Evolutionary conservation across 2,888 invertebrate genomes (phyloP).

Genomic region (Hydraecia micacea): DNA sequence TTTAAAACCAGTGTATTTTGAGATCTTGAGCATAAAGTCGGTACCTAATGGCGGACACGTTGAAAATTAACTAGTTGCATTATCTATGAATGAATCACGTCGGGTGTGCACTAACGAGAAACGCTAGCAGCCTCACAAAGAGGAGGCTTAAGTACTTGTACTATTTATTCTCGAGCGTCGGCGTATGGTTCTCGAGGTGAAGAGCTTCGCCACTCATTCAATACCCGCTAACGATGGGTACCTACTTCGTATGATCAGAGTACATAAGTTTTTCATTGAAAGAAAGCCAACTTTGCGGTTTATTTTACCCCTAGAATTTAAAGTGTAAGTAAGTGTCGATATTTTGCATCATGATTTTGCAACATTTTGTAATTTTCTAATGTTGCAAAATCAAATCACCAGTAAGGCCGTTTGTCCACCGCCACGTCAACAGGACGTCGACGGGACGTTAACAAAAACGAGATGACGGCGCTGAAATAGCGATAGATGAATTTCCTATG

Average conservation of each 20-base stretch:
- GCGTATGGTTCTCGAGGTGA: neutral
- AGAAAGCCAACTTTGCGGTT: slow-evolving; percentile 29
- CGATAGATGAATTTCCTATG: neutral
- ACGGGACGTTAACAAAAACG: neutral
- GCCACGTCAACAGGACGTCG: neutral
- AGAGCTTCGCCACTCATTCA: slow-evolving; percentile 22
- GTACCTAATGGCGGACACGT: neutral
- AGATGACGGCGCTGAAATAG: neutral
- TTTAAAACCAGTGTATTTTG: neutral
- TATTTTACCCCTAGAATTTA: slow-evolving; percentile 10
- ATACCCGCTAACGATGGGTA: slow-evolving; percentile 1
- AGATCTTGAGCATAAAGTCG: neutral
- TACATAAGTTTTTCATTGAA: slow-evolving; percentile 35
- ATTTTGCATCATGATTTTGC: neutral
- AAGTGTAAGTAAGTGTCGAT: neutral
- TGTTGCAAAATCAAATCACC: slow-evolving; percentile 1
- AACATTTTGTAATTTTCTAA: slow-evolving; percentile 1
- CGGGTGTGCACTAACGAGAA: slow-evolving; percentile 17
- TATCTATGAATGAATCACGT: slow-evolving; percentile 33
- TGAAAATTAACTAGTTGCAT: slow-evolving; percentile 24
- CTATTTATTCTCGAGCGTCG: slow-evolving; percentile 15
- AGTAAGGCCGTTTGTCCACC: neutral
- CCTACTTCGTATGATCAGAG: slow-evolving; percentile 26
- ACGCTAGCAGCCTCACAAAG: slow-evolving; percentile 4
- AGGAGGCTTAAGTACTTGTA: slow-evolving; percentile 10